These are phyloP conservation scores for Clarias macrocephalus DNA, from an alignment of 2,113 vertebrate genomes.

Conservation along the genomic window DNA sequence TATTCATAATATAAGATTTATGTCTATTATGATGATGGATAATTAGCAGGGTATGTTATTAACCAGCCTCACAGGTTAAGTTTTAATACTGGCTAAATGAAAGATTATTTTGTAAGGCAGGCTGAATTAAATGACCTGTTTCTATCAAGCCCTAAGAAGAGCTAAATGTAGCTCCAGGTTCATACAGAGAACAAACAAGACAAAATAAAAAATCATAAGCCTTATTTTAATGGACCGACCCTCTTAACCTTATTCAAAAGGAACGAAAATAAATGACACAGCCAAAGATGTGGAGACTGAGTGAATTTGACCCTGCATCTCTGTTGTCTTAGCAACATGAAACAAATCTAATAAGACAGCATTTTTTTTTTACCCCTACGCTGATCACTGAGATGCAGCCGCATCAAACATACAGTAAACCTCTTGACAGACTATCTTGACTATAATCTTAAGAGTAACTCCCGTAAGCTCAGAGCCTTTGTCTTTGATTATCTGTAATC, in stretches of 20 bases:
- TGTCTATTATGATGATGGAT: not conserved
- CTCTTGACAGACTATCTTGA: slow-evolving; percentile 34
- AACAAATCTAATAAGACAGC: slow-evolving; percentile 31
- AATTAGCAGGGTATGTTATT: slow-evolving; percentile 3
- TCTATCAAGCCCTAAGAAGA: slow-evolving; percentile 35
- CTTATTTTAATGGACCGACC: slow-evolving; percentile 18
- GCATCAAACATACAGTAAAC: slow-evolving; percentile 33
- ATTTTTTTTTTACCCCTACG: not conserved
- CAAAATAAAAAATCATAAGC: slow-evolving; percentile 28
- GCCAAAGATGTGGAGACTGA: slow-evolving; percentile 9
- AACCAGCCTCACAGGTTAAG: not conserved
- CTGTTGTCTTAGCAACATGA: slow-evolving; percentile 41
- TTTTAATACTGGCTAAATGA: slow-evolving; percentile 49
- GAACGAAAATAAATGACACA: slow-evolving; percentile 15
- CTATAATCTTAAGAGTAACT: slow-evolving; percentile 42
- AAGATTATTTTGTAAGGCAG: slow-evolving; percentile 46
- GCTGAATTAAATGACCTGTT: slow-evolving; percentile 44
- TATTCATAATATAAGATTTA: not conserved
- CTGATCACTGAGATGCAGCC: slow-evolving; percentile 20
- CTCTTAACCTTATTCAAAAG: slow-evolving; percentile 29
- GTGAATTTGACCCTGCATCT: slow-evolving; percentile 5
- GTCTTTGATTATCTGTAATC: slow-evolving; percentile 43
- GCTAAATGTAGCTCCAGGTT: slow-evolving; percentile 20
- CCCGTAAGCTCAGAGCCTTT: slow-evolving; percentile 21
- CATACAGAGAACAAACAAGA: slow-evolving; percentile 1